Evolutionary conservation across 2,888 invertebrate genomes (phyloP).

Genomic region (Ectemnius cavifrons): DNA sequence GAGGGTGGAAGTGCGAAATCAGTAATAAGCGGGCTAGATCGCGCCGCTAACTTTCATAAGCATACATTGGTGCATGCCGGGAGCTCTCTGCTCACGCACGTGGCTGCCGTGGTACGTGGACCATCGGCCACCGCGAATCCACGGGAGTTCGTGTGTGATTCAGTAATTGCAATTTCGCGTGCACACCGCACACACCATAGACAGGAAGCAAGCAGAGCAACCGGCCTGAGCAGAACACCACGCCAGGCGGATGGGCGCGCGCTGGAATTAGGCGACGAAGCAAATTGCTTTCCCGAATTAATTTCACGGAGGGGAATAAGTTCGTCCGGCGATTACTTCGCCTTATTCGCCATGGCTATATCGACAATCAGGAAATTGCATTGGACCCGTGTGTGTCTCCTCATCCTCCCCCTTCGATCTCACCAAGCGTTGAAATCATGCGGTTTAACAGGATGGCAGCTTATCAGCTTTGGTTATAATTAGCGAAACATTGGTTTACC

Average conservation of each 20-base stretch:
- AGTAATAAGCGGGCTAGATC: too few species aligned
- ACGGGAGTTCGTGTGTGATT: conserved; percentile 28
- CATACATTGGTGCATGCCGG: too few species aligned
- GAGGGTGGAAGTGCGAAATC: too few species aligned
- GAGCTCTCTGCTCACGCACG: not conserved
- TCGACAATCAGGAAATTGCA: conserved; percentile 49
- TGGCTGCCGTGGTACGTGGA: not conserved
- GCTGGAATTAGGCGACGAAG: conserved; percentile 51
- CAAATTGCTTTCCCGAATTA: conserved; percentile 62
- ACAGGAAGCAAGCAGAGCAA: conserved; percentile 38
- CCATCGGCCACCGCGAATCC: not conserved
- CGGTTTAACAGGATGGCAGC: too few species aligned
- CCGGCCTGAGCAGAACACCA: conserved; percentile 19
- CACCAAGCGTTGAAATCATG: too few species aligned
- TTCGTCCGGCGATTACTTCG: conserved; percentile 36
- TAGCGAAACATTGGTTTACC: too few species aligned
- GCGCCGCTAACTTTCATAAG: too few species aligned
- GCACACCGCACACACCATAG: conserved; percentile 34
- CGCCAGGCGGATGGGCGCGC: conserved; percentile 30
- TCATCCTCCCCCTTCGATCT: too few species aligned
- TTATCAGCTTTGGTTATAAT: too few species aligned
- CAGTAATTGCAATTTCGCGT: conserved; percentile 55
- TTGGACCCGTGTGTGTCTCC: not conserved
- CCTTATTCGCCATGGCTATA: conserved; percentile 30
- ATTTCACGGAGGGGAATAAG: conserved; percentile 52